Evolutionary conservation across 64 coral and sea anemone genomes (phyloP).

Genomic region (Montipora cactus): DNA sequence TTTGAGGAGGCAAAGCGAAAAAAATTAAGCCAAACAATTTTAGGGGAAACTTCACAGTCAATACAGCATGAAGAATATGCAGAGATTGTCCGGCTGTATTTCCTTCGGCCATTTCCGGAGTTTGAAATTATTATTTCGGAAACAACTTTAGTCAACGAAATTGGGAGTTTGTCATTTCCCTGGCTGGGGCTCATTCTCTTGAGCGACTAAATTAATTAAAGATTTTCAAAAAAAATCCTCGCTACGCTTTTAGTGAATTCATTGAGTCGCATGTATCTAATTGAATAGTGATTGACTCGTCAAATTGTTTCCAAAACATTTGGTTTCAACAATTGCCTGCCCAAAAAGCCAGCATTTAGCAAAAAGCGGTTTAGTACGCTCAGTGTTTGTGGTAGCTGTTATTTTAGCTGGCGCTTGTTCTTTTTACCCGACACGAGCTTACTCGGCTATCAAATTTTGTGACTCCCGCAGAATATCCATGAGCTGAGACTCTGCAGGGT

Average conservation of each 20-base stretch:
- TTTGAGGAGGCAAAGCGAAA: neutral
- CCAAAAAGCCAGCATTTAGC: slow-evolving; percentile 48
- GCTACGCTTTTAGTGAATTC: neutral
- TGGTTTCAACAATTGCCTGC: slow-evolving; percentile 29
- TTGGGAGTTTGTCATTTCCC: slow-evolving; percentile 14
- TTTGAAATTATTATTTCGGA: slow-evolving; percentile 47
- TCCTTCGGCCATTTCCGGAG: slow-evolving; percentile 20
- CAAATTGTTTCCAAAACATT: slow-evolving; percentile 41
- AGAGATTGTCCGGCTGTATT: neutral
- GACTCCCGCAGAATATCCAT: neutral
- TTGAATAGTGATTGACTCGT: neutral
- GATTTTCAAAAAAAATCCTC: neutral
- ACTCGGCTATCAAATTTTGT: neutral
- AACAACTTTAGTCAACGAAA: slow-evolving; percentile 33
- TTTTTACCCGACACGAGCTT: neutral
- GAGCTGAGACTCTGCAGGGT: neutral
- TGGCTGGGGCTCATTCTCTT: neutral
- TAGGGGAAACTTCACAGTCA: neutral
- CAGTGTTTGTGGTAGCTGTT: neutral
- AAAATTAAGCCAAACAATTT: neutral
- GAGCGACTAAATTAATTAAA: neutral
- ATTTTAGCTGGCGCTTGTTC: slow-evolving; percentile 31
- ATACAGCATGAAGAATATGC: neutral
- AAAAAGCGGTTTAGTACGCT: slow-evolving; percentile 40
- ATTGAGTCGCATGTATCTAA: neutral